Conservation (phyloP, 2,888 invertebrate genomes). For the Aphidius colemani region DNA sequence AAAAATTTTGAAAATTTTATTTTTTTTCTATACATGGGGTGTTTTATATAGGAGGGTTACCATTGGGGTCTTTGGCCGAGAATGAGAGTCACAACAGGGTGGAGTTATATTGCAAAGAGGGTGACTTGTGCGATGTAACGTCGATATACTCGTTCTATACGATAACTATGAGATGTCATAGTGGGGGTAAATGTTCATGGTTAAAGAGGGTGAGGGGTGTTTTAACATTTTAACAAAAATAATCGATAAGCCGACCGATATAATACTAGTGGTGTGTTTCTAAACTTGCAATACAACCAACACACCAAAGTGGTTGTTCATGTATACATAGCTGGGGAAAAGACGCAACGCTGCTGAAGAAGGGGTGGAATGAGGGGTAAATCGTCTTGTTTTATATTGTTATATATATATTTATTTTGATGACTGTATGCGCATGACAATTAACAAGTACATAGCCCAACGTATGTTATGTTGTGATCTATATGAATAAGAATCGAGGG, state of each 20-base stretch:
- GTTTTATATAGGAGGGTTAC: constrained; percentile 22
- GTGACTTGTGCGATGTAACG: constrained; percentile 52
- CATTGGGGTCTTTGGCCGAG: neutral
- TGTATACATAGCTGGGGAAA: constrained; percentile 28
- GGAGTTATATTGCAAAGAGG: constrained; percentile 20
- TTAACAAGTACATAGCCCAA: constrained; percentile 1
- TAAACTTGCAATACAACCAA: too few species aligned
- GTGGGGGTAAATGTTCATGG: constrained; percentile 35
- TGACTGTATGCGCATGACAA: constrained; percentile 30
- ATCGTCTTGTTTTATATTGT: constrained; percentile 2
- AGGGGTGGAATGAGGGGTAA: constrained; percentile 2
- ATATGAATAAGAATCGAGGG: constrained; percentile 20
- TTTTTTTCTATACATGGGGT: too few species aligned
- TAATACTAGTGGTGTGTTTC: too few species aligned
- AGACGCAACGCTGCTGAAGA: neutral
- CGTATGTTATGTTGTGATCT: constrained; percentile 12
- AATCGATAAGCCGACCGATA: too few species aligned
- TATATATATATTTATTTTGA: constrained; percentile 25
- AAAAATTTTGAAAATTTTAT: too few species aligned
- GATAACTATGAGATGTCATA: constrained; percentile 49
- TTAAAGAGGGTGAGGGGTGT: constrained; percentile 3
- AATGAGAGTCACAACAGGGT: neutral
- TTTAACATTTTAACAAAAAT: too few species aligned
- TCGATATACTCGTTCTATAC: constrained; percentile 59
- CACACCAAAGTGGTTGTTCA: too few species aligned